A percentile compares a stretch with the other conserved stretches of the same genome.
phyloP scores from a whole-genome alignment of 2,113 vertebrate species.

The Elgaria multicarinata region DNA sequence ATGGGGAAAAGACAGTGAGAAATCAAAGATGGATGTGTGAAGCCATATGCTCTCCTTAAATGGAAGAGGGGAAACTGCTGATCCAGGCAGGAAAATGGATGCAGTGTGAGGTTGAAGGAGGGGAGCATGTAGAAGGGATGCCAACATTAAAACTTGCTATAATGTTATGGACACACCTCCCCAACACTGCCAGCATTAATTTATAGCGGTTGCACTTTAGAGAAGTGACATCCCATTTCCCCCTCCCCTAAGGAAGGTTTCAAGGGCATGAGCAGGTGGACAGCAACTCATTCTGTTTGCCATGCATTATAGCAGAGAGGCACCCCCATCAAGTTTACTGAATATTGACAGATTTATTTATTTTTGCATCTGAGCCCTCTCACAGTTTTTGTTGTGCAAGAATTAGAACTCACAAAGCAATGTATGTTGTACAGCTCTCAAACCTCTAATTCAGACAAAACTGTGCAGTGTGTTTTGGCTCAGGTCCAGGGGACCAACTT shows the following conservation, averaged over 20 bases:
- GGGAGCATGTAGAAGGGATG: not conserved
- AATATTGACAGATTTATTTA: not conserved
- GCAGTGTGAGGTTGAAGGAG: not conserved
- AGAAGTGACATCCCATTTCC: constrained; percentile 1
- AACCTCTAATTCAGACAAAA: not conserved
- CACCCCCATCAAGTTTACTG: too few species aligned
- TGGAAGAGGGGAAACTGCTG: constrained; percentile 60
- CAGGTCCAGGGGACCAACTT: not conserved
- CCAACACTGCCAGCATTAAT: constrained; percentile 26
- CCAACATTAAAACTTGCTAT: not conserved
- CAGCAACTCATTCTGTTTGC: not conserved
- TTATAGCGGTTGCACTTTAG: not conserved
- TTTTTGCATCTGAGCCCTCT: too few species aligned
- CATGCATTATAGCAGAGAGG: not conserved
- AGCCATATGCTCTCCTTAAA: constrained; percentile 57
- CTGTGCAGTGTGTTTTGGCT: not conserved
- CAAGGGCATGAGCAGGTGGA: constrained; percentile 1
- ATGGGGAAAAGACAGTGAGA: constrained; percentile 40
- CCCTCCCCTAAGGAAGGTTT: constrained; percentile 7
- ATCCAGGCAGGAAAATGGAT: constrained; percentile 24
- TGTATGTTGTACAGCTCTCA: not conserved
- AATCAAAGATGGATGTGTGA: constrained; percentile 40
- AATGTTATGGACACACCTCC: not conserved
- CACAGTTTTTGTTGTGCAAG: not conserved
- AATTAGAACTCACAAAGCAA: not conserved